Evolutionary conservation across 2,888 invertebrate genomes (phyloP).

Genomic region (Leuctra nigra): DNA sequence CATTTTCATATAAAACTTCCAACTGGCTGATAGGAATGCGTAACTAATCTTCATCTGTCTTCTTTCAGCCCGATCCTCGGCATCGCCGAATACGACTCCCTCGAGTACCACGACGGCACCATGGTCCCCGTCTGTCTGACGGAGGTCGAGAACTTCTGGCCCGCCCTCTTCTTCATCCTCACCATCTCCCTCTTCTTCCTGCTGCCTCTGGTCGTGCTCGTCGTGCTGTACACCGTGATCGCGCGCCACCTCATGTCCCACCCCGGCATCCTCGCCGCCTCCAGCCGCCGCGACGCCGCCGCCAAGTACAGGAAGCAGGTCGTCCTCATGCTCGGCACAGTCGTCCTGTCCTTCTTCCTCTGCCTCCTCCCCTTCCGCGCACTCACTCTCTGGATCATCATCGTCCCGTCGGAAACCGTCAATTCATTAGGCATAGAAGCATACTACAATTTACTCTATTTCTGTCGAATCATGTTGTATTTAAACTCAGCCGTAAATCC

Average conservation of each 20-base stretch:
- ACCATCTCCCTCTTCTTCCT: slow-evolving; percentile 80
- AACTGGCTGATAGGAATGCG: no score
- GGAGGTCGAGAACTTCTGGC: slow-evolving; percentile 70
- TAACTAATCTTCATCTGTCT: slow-evolving; percentile 29
- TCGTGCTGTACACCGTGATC: slow-evolving; percentile 77
- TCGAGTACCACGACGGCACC: slow-evolving; percentile 63
- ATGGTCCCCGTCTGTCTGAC: slow-evolving; percentile 72
- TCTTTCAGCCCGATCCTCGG: slow-evolving; percentile 73
- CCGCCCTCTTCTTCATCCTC: slow-evolving; percentile 70
- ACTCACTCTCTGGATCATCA: slow-evolving; percentile 80
- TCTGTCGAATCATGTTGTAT: slow-evolving; percentile 81
- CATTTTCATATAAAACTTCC: no score
- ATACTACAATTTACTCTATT: slow-evolving; percentile 76
- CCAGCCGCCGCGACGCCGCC: slow-evolving; percentile 37
- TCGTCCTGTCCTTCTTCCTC: slow-evolving; percentile 84
- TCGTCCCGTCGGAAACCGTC: slow-evolving; percentile 56
- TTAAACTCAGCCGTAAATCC: slow-evolving; percentile 89
- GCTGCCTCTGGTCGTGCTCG: slow-evolving; percentile 70
- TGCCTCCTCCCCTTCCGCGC: slow-evolving; percentile 86
- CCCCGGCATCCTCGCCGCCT: slow-evolving; percentile 59
- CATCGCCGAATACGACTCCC: slow-evolving; percentile 69
- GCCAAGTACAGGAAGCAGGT: slow-evolving; percentile 50
- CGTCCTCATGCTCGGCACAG: slow-evolving; percentile 82
- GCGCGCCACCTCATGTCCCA: slow-evolving; percentile 78
- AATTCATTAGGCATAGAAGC: slow-evolving; percentile 65